phyloP scores from a whole-genome alignment of 2,888 invertebrate species.

The Lagria hirta region DNA sequence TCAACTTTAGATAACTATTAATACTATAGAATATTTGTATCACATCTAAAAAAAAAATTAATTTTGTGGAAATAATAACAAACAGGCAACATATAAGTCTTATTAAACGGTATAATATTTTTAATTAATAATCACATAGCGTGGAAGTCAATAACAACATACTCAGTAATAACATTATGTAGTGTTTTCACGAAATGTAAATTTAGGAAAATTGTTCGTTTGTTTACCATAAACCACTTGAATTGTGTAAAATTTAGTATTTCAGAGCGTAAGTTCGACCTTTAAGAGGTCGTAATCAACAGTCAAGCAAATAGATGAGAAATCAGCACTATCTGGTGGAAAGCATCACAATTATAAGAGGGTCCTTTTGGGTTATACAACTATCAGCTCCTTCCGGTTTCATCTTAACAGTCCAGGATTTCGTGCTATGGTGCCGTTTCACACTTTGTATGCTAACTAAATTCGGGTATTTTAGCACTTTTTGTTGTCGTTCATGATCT shows the following conservation, averaged over 20 bases:
- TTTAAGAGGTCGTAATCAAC: conserved; percentile 33
- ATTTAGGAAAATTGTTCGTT: conserved; percentile 1
- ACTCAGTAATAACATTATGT: too few species aligned
- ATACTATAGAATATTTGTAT: too few species aligned
- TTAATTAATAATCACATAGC: too few species aligned
- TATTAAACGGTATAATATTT: too few species aligned
- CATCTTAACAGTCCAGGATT: conserved; percentile 20
- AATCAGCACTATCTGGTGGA: conserved; percentile 33
- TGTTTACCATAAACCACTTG: conserved; percentile 30
- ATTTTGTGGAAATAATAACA: too few species aligned
- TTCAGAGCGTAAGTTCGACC: conserved; percentile 21
- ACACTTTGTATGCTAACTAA: conserved; percentile 25
- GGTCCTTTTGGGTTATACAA: conserved; percentile 26
- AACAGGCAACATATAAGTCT: too few species aligned
- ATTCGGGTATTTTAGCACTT: too few species aligned
- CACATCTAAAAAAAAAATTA: too few species aligned
- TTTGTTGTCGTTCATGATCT: too few species aligned
- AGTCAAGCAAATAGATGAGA: conserved; percentile 36
- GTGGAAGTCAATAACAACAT: too few species aligned
- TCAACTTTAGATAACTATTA: too few species aligned
- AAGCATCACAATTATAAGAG: conserved; percentile 30
- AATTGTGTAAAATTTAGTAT: conserved; percentile 26
- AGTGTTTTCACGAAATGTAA: not conserved
- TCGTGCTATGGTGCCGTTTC: conserved; percentile 19
- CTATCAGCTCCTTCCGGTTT: conserved; percentile 29